Percentiles rank a stretch among this genome's conserved stretches.
Conservation (phyloP, 2,888 invertebrate genomes). For the Chrysodeixis includens region DNA sequence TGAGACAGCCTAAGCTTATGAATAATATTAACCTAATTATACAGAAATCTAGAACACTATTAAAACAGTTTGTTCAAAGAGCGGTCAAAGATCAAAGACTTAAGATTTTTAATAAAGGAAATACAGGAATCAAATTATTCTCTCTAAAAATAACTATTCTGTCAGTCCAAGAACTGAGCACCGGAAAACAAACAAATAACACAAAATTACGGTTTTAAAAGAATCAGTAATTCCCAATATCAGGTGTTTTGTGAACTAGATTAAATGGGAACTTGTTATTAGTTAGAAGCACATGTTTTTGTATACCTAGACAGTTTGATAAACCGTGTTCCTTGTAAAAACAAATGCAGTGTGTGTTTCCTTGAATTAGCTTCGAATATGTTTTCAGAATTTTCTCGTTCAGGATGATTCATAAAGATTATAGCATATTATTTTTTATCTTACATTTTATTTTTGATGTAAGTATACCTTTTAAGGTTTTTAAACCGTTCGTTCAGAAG, state of each 20-base stretch:
- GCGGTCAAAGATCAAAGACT: too few species aligned
- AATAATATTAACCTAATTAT: too few species aligned
- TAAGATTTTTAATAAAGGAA: too few species aligned
- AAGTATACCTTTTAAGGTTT: neutral
- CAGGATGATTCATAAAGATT: conserved; percentile 23
- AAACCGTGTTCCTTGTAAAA: conserved; percentile 38
- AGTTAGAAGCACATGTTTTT: conserved; percentile 18
- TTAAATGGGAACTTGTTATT: conserved; percentile 18
- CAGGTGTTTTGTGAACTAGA: conserved; percentile 15
- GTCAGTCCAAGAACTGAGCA: neutral
- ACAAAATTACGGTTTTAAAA: neutral
- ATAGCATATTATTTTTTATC: conserved; percentile 15
- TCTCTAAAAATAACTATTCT: too few species aligned
- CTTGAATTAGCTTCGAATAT: conserved; percentile 25
- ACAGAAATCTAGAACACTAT: too few species aligned
- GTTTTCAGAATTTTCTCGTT: conserved; percentile 12
- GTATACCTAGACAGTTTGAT: conserved; percentile 25
- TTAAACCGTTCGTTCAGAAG: neutral
- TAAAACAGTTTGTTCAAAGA: too few species aligned
- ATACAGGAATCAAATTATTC: too few species aligned
- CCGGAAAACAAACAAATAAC: neutral
- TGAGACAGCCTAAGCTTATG: too few species aligned
- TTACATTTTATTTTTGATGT: neutral
- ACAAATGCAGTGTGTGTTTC: conserved; percentile 25
- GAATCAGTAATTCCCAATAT: neutral